Base-by-base conservation (phyloP, 2,888 invertebrate genomes). In the Dorcus parallelipipedus region DNA sequence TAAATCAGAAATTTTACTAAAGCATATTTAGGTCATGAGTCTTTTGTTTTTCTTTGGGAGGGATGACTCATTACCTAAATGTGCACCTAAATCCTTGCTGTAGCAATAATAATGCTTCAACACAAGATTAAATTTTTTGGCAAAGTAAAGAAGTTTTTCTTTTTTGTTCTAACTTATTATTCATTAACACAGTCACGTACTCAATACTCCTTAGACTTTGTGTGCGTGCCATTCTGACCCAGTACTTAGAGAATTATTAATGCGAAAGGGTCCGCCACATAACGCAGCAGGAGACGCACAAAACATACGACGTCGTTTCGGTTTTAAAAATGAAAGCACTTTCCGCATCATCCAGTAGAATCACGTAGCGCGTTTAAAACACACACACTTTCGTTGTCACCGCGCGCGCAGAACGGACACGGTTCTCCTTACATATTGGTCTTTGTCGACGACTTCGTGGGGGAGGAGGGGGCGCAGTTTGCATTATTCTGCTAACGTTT, bases 351-450 rank as follows among this genome's bases (percentile, higher is more conserved):
- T 59, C 54, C 38, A 66, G 58, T 65, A 54, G 51, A 56, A 63
- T 63, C 66, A 66, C 66, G 66, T 66, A 65, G 42, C 60, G 56
- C 64, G 63, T 65, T 66, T 66, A 65, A 65, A 65, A 59, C 52
- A 60, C 62, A 33, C 26, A 66, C 62, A 66, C 62, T 64, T 62
- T 63, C 57, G 57, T 60, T 52, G 61, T 54, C 52, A 51, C 58
- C 49, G 43, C 43, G 26, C 26, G 14, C 20, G 20, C 7, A 7
- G 26, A 33, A 33, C 26, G 26, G 26, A 33, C 26, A 33, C 26
- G 26, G 26, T 33, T 33, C 26, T 33, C 59, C 45, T 42, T 48
- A 43, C 58, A 60, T 52, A 53, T 53, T 53, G 53, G 45, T 45
- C 53, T 43, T 53, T 53, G 45, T 45, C 38, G 26, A 47, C 49